phyloP scores from a whole-genome alignment of 2,797 vertebrate genomes.

The Enteromius radiatus region DNA sequence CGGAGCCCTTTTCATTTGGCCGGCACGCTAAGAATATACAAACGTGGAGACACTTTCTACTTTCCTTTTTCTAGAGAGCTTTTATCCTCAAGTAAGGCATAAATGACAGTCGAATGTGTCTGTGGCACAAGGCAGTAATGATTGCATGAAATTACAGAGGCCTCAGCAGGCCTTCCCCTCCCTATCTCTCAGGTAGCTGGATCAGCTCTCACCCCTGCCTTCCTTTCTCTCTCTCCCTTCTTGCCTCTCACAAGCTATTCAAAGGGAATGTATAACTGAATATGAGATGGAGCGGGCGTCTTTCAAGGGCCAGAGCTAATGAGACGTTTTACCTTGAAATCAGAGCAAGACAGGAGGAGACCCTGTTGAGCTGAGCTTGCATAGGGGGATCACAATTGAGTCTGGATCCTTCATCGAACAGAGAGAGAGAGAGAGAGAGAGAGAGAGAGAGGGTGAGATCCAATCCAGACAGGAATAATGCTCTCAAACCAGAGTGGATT shows the following conservation, averaged over 20 bases:
- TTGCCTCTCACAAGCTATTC: constrained; percentile 72
- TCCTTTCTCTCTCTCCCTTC: constrained; percentile 65
- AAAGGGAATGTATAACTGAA: constrained; percentile 85
- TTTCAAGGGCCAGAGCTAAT: constrained; percentile 82
- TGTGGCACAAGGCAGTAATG: constrained; percentile 74
- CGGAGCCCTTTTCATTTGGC: constrained; percentile 14
- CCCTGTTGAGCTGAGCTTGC: constrained; percentile 73
- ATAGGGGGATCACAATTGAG: constrained; percentile 69
- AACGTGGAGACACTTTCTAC: constrained; percentile 17
- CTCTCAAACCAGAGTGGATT: constrained; percentile 67
- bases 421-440: constrained; percentile 53
- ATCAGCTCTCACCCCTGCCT: constrained; percentile 51
- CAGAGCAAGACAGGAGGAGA: constrained; percentile 67
- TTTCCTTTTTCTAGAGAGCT: constrained; percentile 46
- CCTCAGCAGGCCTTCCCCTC: constrained; percentile 72
- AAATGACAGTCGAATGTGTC: constrained; percentile 78
- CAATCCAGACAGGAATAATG: constrained; percentile 63
- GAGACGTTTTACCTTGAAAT: constrained; percentile 85
- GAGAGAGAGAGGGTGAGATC: constrained; percentile 48
- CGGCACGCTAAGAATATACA: not conserved
- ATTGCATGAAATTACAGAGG: constrained; percentile 77
- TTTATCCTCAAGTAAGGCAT: constrained; percentile 57
- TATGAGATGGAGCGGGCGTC: constrained; percentile 79
- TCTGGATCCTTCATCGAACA: constrained; percentile 63
- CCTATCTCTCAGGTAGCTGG: constrained; percentile 57